Evolutionary conservation across 2,888 invertebrate species (phyloP).

Genomic region (Dynastes maya): DNA sequence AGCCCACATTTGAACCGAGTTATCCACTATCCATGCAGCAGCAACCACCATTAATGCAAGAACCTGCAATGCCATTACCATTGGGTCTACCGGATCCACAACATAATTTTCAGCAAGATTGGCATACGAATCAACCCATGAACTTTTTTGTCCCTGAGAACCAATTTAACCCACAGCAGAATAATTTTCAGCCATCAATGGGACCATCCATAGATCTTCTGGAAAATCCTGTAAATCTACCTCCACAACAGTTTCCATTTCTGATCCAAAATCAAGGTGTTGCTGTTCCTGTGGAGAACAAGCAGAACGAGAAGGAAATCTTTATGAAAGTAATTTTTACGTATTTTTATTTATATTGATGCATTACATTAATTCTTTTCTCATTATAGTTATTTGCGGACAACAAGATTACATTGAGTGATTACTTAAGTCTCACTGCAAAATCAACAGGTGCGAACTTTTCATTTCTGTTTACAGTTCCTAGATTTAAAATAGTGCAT

Average conservation of each 20-base stretch:
- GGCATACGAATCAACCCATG: slow-evolving; percentile 35
- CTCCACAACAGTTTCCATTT: background rate
- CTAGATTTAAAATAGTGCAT: too few relatives aligned
- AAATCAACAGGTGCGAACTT: slow-evolving; percentile 66
- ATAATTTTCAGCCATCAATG: slow-evolving; percentile 10
- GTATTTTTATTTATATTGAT: slow-evolving; percentile 41
- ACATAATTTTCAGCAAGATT: slow-evolving; percentile 34
- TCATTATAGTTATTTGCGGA: slow-evolving; percentile 68
- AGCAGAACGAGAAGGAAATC: slow-evolving; percentile 52
- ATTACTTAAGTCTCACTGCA: slow-evolving; percentile 67
- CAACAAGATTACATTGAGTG: slow-evolving; percentile 68
- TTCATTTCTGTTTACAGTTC: slow-evolving; percentile 17
- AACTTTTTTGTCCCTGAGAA: background rate
- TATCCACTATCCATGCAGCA: slow-evolving; percentile 28
- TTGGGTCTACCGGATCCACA: background rate
- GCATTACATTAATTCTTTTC: slow-evolving; percentile 50
- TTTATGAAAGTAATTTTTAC: slow-evolving; percentile 57
- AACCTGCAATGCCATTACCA: slow-evolving; percentile 11
- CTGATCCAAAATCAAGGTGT: slow-evolving; percentile 24
- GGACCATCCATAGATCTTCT: background rate
- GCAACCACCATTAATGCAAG: slow-evolving; percentile 9
- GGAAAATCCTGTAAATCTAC: background rate
- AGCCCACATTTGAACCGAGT: slow-evolving; percentile 49
- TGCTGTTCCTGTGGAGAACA: background rate
- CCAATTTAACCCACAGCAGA: slow-evolving; percentile 16